These are phyloP conservation scores for Ceratina japonica DNA, from an alignment of 1,140 invertebrate species.

Conservation along the genomic window DNA sequence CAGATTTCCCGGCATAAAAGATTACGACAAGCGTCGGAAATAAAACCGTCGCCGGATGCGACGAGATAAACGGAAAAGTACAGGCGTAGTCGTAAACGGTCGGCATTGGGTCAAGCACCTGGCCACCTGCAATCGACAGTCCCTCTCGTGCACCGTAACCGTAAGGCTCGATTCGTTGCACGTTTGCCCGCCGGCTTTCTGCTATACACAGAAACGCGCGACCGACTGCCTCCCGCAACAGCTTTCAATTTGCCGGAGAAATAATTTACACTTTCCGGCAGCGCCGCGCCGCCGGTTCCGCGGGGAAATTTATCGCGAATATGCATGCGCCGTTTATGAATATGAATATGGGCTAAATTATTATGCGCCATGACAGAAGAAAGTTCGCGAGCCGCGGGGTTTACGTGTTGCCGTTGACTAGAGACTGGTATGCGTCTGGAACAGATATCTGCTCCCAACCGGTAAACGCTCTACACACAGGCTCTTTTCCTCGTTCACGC, in stretches of 20 bases:
- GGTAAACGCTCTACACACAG: neutral
- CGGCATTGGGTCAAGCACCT: neutral
- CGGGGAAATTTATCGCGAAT: slow-evolving; percentile 62
- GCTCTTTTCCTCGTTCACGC: neutral
- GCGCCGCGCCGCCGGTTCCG: neutral
- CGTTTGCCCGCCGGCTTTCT: slow-evolving; percentile 6
- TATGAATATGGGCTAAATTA: slow-evolving; percentile 61
- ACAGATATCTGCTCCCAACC: neutral
- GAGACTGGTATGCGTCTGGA: too few relatives aligned
- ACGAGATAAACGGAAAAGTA: neutral
- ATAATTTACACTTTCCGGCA: slow-evolving; percentile 60
- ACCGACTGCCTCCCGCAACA: slow-evolving; percentile 32
- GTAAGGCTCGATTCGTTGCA: neutral
- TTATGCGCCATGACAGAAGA: slow-evolving; percentile 45
- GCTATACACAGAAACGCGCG: neutral
- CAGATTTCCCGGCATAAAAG: too few relatives aligned
- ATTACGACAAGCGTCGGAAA: neutral
- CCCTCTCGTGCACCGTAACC: too few relatives aligned
- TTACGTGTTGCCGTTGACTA: neutral
- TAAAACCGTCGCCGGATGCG: neutral
- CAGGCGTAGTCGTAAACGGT: neutral
- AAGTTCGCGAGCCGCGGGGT: slow-evolving; percentile 38
- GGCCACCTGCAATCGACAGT: slow-evolving; percentile 27
- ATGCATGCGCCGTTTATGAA: slow-evolving; percentile 63
- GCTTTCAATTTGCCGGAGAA: slow-evolving; percentile 58